Percentiles rank a stretch among this genome's conserved stretches.
These are phyloP conservation scores for Calephelis nemesis DNA, from an alignment of 1,140 invertebrate genomes.

Conservation along the genomic window DNA sequence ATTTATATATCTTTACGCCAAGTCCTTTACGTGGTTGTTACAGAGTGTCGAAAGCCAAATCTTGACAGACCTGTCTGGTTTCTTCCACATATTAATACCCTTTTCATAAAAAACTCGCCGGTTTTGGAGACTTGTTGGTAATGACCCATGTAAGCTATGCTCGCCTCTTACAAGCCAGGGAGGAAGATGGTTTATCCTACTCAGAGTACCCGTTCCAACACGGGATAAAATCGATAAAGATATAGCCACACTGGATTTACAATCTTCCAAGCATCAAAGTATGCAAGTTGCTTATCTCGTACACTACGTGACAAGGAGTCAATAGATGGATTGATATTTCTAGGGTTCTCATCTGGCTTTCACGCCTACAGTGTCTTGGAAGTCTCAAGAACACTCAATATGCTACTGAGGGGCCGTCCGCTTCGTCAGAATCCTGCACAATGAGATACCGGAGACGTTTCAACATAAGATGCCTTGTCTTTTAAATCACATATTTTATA, in stretches of 20 bases:
- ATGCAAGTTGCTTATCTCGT: slow-evolving; percentile 3
- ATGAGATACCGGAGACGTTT: slow-evolving; percentile 27
- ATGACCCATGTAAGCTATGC: too few relatives aligned
- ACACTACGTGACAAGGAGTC: slow-evolving; percentile 5
- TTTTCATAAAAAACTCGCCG: too few relatives aligned
- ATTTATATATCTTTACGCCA: too few relatives aligned
- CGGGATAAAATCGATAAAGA: too few relatives aligned
- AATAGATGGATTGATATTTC: slow-evolving; percentile 43
- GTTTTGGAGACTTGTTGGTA: too few relatives aligned
- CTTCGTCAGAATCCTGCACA: slow-evolving; percentile 44
- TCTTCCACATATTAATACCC: too few relatives aligned
- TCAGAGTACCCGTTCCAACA: too few relatives aligned
- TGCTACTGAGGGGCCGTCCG: slow-evolving; percentile 45
- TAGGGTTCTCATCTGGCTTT: slow-evolving; percentile 32
- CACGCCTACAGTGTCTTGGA: slow-evolving; percentile 39
- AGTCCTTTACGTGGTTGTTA: too few relatives aligned
- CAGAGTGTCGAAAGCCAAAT: too few relatives aligned
- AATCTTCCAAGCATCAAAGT: neutral
- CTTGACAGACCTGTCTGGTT: too few relatives aligned
- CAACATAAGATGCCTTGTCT: slow-evolving; percentile 17
- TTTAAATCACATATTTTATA: neutral
- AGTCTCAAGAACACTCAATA: slow-evolving; percentile 47
- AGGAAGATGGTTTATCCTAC: too few relatives aligned
- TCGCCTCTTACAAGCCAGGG: too few relatives aligned
- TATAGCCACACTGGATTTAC: neutral